phyloP scores from a whole-genome alignment of 1,140 invertebrate species.

The Ceratosolen solmsi region DNA sequence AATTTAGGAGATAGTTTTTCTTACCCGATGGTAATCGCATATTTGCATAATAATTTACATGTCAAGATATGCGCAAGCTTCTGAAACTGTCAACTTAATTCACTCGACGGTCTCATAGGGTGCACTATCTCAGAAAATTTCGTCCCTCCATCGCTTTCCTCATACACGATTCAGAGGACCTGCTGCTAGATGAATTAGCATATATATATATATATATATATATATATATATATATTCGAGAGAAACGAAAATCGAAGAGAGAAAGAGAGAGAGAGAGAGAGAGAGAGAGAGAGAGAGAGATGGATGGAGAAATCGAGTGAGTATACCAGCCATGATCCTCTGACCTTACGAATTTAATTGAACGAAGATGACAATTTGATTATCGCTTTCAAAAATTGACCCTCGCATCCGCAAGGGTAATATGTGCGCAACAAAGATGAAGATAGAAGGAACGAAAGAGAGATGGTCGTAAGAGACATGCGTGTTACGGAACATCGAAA shows the following conservation, averaged over 20 bases:
- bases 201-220: no score
- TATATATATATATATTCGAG: conserved; percentile 20
- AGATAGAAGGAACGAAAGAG: conserved; percentile 14
- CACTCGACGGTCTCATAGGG: not conserved
- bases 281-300: not conserved
- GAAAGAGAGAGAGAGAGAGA: not conserved
- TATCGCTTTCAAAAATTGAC: conserved; percentile 40
- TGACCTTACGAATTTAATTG: conserved; percentile 25
- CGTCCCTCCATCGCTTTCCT: not conserved
- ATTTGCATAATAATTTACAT: conserved; percentile 45
- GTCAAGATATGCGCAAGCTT: conserved; percentile 28
- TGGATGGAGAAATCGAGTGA: not conserved
- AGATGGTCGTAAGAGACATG: conserved; percentile 33
- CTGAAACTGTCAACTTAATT: conserved; percentile 40
- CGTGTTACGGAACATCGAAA: conserved; percentile 31
- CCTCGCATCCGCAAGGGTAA: not conserved
- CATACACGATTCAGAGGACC: conserved; percentile 14
- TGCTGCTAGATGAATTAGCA: conserved; percentile 21
- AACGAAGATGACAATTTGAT: conserved; percentile 47
- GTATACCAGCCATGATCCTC: not conserved
- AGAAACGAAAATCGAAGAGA: conserved; percentile 10
- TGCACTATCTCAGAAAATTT: conserved; percentile 30
- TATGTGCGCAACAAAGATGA: not conserved
- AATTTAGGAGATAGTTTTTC: conserved; percentile 36
- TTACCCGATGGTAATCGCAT: conserved; percentile 24